phyloP scores from a whole-genome alignment of 2,797 vertebrate species.

The Mus caroli region DNA sequence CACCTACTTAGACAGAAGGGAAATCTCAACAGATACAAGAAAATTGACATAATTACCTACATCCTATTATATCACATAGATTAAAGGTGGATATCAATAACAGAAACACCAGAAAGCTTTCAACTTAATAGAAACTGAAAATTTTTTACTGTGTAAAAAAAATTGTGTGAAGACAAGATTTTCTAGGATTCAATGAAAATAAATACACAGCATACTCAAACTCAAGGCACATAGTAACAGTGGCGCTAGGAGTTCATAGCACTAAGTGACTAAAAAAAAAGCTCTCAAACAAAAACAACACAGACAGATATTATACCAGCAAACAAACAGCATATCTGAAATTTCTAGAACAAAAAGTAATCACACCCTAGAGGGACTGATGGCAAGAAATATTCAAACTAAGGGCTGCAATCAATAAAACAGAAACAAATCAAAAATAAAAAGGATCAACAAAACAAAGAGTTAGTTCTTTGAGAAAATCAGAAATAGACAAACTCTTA shows the following conservation, averaged over 20 bases:
- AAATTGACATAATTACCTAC: neutral
- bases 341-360: neutral
- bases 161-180: neutral
- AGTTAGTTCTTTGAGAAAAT: neutral
- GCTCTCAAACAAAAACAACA: too few species aligned
- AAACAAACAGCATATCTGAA: neutral
- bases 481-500: neutral
- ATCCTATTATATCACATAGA: neutral
- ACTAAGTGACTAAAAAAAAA: neutral
- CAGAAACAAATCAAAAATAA: neutral
- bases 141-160: neutral
- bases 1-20: neutral
- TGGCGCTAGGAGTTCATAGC: neutral
- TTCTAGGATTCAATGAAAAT: neutral
- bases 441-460: neutral
- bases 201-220: neutral
- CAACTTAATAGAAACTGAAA: neutral
- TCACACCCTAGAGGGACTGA: neutral
- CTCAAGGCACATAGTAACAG: neutral
- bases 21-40: neutral
- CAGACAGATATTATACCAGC: neutral
- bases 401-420: neutral
- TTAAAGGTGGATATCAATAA: neutral
- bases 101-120: neutral
- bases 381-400: neutral